These are phyloP conservation scores for Belgica antarctica DNA, from an alignment of 2,888 invertebrate species.

Conservation along the genomic window DNA sequence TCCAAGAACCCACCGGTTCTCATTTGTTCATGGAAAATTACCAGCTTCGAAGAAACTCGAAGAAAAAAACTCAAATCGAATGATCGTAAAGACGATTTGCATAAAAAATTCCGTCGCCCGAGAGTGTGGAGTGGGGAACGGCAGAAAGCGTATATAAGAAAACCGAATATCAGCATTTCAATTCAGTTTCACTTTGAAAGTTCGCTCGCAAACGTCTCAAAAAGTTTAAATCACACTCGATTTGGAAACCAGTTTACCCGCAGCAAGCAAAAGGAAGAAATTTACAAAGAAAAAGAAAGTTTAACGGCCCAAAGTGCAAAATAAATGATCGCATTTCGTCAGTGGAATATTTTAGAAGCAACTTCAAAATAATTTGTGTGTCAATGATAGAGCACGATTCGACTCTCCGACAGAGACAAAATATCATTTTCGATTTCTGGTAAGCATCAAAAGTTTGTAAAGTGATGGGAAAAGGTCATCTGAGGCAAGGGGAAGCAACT, in stretches of 20 bases:
- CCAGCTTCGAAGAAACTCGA: slow-evolving; percentile 3
- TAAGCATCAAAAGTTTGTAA: slow-evolving; percentile 10
- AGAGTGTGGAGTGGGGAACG: background rate
- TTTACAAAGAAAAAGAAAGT: background rate
- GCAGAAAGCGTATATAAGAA: slow-evolving; percentile 23
- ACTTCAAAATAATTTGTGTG: slow-evolving; percentile 22
- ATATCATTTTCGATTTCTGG: slow-evolving; percentile 43
- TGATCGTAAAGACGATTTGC: slow-evolving; percentile 32
- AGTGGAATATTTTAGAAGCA: background rate
- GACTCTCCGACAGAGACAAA: slow-evolving; percentile 35
- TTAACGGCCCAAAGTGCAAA: background rate
- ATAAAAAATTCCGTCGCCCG: slow-evolving; percentile 36
- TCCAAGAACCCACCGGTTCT: slow-evolving; percentile 6
- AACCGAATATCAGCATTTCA: background rate
- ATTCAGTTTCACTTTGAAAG: slow-evolving; percentile 30
- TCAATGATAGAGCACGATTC: slow-evolving; percentile 42
- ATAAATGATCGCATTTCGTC: background rate
- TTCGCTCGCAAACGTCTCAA: slow-evolving; percentile 19
- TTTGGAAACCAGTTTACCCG: background rate
- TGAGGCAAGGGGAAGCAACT: too few species aligned
- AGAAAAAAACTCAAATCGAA: background rate
- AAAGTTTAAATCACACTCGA: background rate
- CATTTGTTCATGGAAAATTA: slow-evolving; percentile 9
- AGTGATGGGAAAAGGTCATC: too few species aligned
- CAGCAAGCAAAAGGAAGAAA: background rate